Conservation (phyloP, 2,113 vertebrate genomes). For the Eclectus roratus region DNA sequence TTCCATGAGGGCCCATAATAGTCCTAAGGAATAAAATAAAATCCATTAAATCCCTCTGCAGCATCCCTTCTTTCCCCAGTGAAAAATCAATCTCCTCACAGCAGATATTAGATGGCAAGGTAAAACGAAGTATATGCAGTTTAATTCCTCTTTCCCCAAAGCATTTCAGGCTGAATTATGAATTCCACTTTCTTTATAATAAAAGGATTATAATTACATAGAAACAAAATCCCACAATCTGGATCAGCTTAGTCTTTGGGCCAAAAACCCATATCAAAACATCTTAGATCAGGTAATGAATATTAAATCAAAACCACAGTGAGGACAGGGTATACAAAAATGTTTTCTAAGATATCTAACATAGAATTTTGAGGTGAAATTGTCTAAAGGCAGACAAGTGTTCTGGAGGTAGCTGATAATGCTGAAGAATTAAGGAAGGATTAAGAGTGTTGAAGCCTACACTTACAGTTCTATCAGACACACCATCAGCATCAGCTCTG, state of each 20-base stretch:
- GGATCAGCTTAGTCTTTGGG: neutral
- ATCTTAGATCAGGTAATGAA: neutral
- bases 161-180: neutral
- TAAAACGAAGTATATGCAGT: neutral
- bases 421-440: neutral
- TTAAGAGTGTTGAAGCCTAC: neutral
- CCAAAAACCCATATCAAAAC: neutral
- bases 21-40: conserved; percentile 72
- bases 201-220: neutral
- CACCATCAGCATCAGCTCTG: neutral
- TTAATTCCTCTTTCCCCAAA: neutral
- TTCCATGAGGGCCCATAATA: conserved; percentile 86
- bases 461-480: neutral
- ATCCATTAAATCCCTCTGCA: neutral
- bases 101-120: neutral
- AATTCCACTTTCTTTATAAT: neutral
- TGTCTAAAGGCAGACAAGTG: neutral
- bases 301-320: neutral
- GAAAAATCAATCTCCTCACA: neutral
- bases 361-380: neutral
- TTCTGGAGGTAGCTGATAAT: neutral
- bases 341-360: neutral
- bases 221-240: neutral
- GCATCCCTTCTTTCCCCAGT: neutral
- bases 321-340: neutral